Conservation (phyloP, 1,140 invertebrate genomes). For the Nephila pilipes region DNA sequence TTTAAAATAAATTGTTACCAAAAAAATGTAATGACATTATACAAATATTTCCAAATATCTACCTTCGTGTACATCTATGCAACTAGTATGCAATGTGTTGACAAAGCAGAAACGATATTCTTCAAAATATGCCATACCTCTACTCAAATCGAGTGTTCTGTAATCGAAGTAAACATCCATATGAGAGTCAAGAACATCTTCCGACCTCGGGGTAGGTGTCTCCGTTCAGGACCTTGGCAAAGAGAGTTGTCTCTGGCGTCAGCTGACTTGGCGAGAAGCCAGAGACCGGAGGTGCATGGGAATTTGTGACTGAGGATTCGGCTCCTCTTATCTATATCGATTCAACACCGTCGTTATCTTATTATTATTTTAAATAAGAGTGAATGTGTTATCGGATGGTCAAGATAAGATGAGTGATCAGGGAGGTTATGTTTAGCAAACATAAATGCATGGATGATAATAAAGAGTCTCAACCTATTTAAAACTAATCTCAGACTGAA, state of each 20-base stretch:
- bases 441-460: no score
- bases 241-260: background rate
- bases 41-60: no score
- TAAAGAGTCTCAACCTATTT: no score
- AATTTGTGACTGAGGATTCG: background rate
- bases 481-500: no score
- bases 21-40: no score
- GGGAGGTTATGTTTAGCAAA: no score
- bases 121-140: background rate
- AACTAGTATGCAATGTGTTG: no score
- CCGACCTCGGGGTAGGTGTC: background rate
- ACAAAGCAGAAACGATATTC: no score
- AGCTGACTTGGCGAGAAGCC: conserved; percentile 40
- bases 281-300: background rate
- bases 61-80: no score
- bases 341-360: background rate
- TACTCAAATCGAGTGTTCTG: background rate
- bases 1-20: no score
- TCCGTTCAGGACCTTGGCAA: background rate
- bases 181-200: background rate
- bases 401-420: no score
- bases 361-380: background rate
- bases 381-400: background rate
- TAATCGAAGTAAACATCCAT: background rate
- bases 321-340: background rate